These are phyloP conservation scores for Thripadectes ignobilis DNA, from an alignment of 2,797 vertebrate genomes.

Conservation along the genomic window DNA sequence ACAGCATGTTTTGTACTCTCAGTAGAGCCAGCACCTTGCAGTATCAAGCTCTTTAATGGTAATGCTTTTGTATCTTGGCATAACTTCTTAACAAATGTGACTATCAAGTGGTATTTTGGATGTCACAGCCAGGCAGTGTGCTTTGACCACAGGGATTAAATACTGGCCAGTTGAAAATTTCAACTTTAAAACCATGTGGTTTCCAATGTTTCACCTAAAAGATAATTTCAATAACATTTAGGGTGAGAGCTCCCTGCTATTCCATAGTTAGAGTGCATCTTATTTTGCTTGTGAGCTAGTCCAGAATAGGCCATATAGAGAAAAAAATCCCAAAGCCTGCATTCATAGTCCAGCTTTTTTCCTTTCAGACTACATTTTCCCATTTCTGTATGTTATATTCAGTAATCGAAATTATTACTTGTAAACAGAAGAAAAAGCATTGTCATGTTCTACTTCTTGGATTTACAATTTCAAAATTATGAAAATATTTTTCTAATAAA, in stretches of 20 bases:
- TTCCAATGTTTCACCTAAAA: neutral
- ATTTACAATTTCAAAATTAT: neutral
- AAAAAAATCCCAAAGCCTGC: too few relatives aligned
- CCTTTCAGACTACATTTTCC: neutral
- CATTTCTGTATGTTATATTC: neutral
- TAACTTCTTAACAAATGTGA: neutral
- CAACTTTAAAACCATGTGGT: neutral
- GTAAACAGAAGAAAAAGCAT: neutral
- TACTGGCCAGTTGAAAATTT: neutral
- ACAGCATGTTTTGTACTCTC: neutral
- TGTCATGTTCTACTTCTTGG: neutral
- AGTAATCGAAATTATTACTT: neutral
- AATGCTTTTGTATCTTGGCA: neutral
- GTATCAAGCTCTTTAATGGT: neutral
- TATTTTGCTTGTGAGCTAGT: neutral
- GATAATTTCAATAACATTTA: neutral
- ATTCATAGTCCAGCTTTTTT: neutral
- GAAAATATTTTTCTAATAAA: neutral
- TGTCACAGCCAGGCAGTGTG: accelerated
- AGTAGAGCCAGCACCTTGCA: neutral
- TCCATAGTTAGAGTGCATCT: neutral
- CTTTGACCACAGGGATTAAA: neutral
- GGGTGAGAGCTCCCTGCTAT: neutral
- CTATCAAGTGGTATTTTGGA: neutral
- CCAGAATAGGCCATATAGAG: neutral